A percentile compares a stretch with the other conserved stretches of the same genome.
Evolutionary conservation across 2,797 vertebrate genomes (phyloP).

Genomic region (Bufotes viridis): DNA sequence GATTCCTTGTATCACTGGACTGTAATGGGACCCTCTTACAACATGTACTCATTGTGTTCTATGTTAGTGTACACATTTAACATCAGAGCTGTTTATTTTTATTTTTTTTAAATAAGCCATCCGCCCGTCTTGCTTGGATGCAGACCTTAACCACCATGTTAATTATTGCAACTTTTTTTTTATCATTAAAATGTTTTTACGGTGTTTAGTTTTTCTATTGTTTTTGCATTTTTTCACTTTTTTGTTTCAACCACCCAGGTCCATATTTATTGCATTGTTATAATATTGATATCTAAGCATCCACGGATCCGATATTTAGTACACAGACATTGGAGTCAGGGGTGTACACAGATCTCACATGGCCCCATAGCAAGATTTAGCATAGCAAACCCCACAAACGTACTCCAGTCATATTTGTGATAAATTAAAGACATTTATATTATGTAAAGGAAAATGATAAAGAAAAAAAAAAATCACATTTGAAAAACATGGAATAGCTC

Average conservation of each 20-base stretch:
- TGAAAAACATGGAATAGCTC: too few relatives aligned
- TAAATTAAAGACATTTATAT: too few relatives aligned
- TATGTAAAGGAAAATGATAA: too few relatives aligned
- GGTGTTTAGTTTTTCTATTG: not conserved
- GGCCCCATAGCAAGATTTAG: too few relatives aligned
- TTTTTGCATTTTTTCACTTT: not conserved
- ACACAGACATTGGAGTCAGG: not conserved
- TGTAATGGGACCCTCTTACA: conserved; percentile 20
- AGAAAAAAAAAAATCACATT: too few relatives aligned
- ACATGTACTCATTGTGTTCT: conserved; percentile 23
- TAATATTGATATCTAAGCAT: not conserved
- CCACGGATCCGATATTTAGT: not conserved
- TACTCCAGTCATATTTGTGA: too few relatives aligned
- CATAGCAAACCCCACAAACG: too few relatives aligned
- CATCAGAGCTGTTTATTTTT: conserved; percentile 16
- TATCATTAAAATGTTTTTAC: not conserved
- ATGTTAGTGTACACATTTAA: conserved; percentile 30
- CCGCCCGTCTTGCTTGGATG: conserved; percentile 3
- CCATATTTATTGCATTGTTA: not conserved
- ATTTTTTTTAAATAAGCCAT: not conserved
- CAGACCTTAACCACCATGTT: not conserved
- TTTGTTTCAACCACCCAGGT: not conserved
- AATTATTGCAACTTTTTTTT: conserved; percentile 3
- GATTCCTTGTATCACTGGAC: conserved; percentile 27
- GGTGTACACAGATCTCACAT: too few relatives aligned